Percentiles rank a stretch among this genome's conserved stretches.
These are phyloP conservation scores for Pachymerium ferrugineum DNA, from an alignment of 2,888 invertebrate species.

Conservation along the genomic window DNA sequence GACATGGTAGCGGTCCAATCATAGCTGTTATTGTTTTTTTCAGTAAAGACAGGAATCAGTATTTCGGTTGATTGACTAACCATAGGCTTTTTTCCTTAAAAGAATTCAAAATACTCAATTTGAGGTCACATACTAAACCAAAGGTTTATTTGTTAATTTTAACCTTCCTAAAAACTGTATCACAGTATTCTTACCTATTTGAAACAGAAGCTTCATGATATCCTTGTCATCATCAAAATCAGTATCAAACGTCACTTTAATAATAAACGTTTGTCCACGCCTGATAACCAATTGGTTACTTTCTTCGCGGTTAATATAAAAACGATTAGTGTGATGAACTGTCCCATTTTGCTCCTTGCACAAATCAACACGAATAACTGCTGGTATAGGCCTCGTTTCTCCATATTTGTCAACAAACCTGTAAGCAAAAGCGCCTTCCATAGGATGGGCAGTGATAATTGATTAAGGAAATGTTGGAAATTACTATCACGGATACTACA, in stretches of 20 bases:
- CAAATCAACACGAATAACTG: slow-evolving; percentile 65
- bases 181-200: slow-evolving; percentile 25
- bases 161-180: no score
- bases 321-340: slow-evolving; percentile 71
- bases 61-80: slow-evolving; percentile 20
- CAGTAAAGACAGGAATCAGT: background rate
- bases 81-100: background rate
- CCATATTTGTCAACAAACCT: slow-evolving; percentile 26
- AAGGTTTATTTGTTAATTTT: no score
- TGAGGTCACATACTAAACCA: background rate
- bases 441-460: no score
- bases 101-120: background rate
- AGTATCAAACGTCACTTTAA: slow-evolving; percentile 63
- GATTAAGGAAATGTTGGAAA: background rate
- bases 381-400: slow-evolving; percentile 10
- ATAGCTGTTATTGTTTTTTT: background rate
- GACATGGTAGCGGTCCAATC: background rate
- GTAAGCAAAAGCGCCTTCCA: slow-evolving; percentile 29
- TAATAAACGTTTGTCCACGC: slow-evolving; percentile 72
- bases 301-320: slow-evolving; percentile 53
- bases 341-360: slow-evolving; percentile 67
- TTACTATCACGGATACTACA: background rate
- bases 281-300: slow-evolving; percentile 60
- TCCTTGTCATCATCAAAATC: slow-evolving; percentile 34
- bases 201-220: background rate